These are phyloP conservation scores for Coreius guichenoti DNA, from an alignment of 2,797 vertebrate genomes.

Conservation along the genomic window DNA sequence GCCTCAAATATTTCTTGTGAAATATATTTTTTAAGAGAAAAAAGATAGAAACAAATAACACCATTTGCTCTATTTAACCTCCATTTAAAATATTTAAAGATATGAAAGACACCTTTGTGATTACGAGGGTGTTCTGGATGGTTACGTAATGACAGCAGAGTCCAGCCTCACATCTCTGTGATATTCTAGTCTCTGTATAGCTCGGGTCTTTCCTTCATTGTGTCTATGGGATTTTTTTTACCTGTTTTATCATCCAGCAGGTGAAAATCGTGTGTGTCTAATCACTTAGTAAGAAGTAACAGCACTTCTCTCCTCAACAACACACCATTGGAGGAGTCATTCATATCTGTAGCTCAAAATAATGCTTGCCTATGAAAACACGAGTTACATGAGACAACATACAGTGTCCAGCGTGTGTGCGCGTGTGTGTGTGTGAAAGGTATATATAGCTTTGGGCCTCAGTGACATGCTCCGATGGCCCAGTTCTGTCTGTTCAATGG, in stretches of 20 bases:
- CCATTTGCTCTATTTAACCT: background rate
- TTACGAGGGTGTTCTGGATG: no score
- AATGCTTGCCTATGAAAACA: background rate
- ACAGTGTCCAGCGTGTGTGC: background rate
- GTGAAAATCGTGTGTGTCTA: background rate
- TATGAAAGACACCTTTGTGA: background rate
- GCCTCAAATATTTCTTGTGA: background rate
- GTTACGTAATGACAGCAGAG: no score
- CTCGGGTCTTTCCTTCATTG: background rate
- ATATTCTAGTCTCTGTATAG: background rate
- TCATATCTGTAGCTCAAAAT: background rate
- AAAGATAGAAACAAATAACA: background rate
- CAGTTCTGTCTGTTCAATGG: slow-evolving; percentile 35
- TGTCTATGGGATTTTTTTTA: background rate
- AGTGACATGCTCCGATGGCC: slow-evolving; percentile 31
- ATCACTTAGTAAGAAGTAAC: background rate
- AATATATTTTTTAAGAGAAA: background rate
- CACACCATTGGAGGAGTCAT: background rate
- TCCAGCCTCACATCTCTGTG: background rate
- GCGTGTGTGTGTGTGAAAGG: slow-evolving; percentile 14
- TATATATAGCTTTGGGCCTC: slow-evolving; percentile 35
- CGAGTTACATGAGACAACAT: background rate
- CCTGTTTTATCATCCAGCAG: background rate
- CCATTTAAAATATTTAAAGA: background rate
- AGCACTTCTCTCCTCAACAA: background rate